Percentiles rank a stretch among this genome's conserved stretches.
phyloP scores from a whole-genome alignment of 2,888 invertebrate genomes.

The Hirtodrosophila cameraria region DNA sequence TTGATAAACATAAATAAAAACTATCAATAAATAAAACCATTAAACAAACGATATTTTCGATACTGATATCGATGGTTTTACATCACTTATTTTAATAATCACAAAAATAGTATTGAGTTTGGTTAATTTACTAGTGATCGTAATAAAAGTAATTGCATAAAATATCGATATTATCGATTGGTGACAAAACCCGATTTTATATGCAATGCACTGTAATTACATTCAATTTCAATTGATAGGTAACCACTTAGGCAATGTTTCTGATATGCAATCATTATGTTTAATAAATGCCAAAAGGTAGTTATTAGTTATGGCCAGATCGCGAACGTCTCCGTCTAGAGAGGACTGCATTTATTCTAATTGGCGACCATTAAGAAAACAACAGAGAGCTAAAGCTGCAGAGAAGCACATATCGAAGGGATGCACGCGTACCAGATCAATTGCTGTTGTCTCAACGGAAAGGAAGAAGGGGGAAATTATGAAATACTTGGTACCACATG shows the following conservation, averaged over 20 bases:
- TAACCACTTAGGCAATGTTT: conserved; percentile 20
- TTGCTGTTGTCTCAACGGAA: no score
- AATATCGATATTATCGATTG: conserved; percentile 18
- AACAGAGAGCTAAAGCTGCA: background rate
- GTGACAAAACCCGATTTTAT: conserved; percentile 5
- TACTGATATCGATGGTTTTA: no score
- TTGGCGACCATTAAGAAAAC: conserved; percentile 68
- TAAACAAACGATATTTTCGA: conserved; percentile 2
- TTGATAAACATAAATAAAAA: no score
- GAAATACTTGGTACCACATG: conserved; percentile 46
- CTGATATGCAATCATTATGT: conserved; percentile 64
- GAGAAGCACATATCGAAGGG: background rate
- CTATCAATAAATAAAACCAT: no score
- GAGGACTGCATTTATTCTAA: conserved; percentile 74
- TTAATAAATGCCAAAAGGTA: conserved; percentile 75
- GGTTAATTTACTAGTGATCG: no score
- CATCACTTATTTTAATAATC: no score
- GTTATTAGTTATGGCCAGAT: conserved; percentile 55
- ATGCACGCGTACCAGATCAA: background rate
- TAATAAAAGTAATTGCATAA: no score
- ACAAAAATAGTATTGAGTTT: no score
- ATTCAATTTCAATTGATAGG: conserved; percentile 45
- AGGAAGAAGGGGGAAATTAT: conserved; percentile 47
- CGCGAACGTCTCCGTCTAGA: conserved; percentile 1
- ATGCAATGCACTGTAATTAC: conserved; percentile 41